Percentiles rank a stretch among this genome's conserved stretches.
Evolutionary conservation across 2,797 vertebrate species (phyloP).

Genomic region (Holocentrus rufus): DNA sequence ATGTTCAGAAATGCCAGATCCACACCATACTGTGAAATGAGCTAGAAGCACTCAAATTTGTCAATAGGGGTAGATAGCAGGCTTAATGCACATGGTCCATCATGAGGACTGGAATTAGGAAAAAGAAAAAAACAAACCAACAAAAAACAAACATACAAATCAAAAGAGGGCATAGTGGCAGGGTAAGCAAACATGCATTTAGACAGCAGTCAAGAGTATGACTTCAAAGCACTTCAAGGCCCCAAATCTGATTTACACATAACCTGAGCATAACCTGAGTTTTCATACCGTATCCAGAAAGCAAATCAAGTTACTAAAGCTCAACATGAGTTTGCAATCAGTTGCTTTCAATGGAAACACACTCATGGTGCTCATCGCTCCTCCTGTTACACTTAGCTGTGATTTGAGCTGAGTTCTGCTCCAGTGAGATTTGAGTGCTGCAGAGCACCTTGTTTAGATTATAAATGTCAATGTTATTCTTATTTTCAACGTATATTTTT

Average conservation of each 20-base stretch:
- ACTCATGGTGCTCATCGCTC: not conserved
- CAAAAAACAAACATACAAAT: constrained; percentile 37
- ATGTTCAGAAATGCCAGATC: constrained; percentile 36
- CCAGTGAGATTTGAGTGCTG: not conserved
- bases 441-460: too few relatives aligned
- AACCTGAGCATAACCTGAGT: constrained; percentile 12
- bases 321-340: constrained; percentile 22
- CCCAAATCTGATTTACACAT: constrained; percentile 41
- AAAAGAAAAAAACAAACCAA: constrained; percentile 6
- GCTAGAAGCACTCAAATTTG: constrained; percentile 13
- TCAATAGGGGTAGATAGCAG: constrained; percentile 47
- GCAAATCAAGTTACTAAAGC: constrained; percentile 29
- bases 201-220: constrained; percentile 49
- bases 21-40: constrained; percentile 16
- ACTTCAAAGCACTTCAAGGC: constrained; percentile 43
- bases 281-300: constrained; percentile 25
- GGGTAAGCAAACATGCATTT: constrained; percentile 72
- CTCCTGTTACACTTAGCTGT: not conserved
- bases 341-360: constrained; percentile 70
- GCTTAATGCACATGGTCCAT: constrained; percentile 55
- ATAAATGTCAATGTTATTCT: too few relatives aligned
- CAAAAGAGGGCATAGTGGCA: constrained; percentile 42
- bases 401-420: constrained; percentile 8
- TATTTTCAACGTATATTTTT: too few relatives aligned
- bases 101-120: constrained; percentile 24